Evolutionary conservation across 2,797 vertebrate species (phyloP), one percentile per base, ranked within the genome.

Genomic region (Lemur catta): DNA sequence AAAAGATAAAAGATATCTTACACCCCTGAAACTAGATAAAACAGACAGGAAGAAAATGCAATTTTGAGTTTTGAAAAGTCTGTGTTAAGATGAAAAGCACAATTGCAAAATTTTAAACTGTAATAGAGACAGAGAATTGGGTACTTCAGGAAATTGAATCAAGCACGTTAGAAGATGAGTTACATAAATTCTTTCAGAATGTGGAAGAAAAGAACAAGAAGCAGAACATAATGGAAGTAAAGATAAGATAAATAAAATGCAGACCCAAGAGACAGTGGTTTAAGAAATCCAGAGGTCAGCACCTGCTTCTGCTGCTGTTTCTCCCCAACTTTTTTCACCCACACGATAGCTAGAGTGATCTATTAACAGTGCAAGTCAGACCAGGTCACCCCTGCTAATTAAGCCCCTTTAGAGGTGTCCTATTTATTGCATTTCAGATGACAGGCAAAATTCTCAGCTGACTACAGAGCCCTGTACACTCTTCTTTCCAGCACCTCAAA

Each of bases 81-180:
- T 72, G 30, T 55, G 41, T 35, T 75, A 63, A 63, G 63, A 95
- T 76, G 43, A 89, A 96, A 95, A 80, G 65, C 79, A 13, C 89
- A 52, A 50, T 17, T 84, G 63, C 28, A 85, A 86, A 78, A 78
- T 89, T 92, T 59, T 67, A 61, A 91, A 67, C 63, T 72, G 75
- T 91, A 76, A 89, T 65, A 33, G 52, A 84, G 82, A 48, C 26
- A 75, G 89, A 92, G 69, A 95, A 96, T 67, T 50, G 75, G 79
- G 82, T 94, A 69, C 91, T 96, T 96, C 59, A 72, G 94, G 63
- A 93, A 95, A 97, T 74, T 26, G 41, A 94, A 96, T 72, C 13
- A 48, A 52, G 55, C 72, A 72, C 33, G 0, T 35, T 43, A 48
- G 67, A 76, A 91, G 65, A 94, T 75, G 91, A 93, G 57, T 43